phyloP scores from a whole-genome alignment of 2,888 invertebrate species.

The Polydrusus tereticollis region DNA sequence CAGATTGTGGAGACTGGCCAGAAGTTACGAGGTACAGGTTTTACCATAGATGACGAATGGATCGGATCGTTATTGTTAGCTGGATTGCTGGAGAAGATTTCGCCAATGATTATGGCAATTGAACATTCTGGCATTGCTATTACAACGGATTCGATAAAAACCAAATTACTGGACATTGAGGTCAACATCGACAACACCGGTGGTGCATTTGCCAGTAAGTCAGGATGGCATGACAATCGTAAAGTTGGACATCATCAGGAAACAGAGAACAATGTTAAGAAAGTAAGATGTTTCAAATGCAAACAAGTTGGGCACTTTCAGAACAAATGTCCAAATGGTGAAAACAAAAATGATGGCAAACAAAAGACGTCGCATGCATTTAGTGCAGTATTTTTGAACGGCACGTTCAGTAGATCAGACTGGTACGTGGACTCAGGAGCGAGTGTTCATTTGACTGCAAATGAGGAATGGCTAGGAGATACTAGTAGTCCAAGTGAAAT shows the following conservation, averaged over 20 bases:
- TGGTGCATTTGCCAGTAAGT: conserved; percentile 32
- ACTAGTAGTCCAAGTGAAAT: conserved; percentile 2
- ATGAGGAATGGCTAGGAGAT: conserved; percentile 37
- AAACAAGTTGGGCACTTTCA: conserved; percentile 50
- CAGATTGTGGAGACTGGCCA: conserved; percentile 56
- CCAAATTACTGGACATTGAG: conserved; percentile 55
- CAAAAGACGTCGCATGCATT: conserved; percentile 43
- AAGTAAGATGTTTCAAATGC: conserved; percentile 49
- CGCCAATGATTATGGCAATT: conserved; percentile 55
- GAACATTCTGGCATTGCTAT: conserved; percentile 54
- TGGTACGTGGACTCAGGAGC: conserved; percentile 50
- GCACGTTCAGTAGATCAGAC: conserved; percentile 32
- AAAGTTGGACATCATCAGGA: neutral
- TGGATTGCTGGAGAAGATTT: conserved; percentile 52
- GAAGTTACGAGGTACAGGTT: conserved; percentile 55
- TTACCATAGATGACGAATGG: conserved; percentile 31
- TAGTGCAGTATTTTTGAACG: conserved; percentile 45
- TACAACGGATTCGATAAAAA: conserved; percentile 53
- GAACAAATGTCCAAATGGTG: conserved; percentile 4
- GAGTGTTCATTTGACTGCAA: conserved; percentile 49
- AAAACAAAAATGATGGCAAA: neutral
- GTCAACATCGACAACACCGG: conserved; percentile 13
- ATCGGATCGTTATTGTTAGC: conserved; percentile 50
- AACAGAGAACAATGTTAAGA: conserved; percentile 23
- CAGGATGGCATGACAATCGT: neutral